Base-by-base conservation (phyloP, 2,113 vertebrate genomes). In the Paramormyrops kingsleyae region DNA sequence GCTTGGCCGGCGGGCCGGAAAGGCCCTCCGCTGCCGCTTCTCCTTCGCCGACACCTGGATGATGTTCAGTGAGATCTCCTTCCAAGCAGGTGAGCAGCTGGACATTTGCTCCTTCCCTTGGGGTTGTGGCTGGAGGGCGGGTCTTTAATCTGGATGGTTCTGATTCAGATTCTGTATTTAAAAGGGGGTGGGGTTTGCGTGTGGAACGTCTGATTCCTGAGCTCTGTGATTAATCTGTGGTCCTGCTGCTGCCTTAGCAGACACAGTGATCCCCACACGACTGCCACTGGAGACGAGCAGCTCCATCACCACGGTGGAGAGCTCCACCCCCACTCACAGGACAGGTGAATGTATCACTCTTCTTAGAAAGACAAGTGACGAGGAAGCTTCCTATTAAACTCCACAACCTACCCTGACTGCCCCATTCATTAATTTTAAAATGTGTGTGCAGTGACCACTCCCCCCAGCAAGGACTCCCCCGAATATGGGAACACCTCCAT, bases 11-110 rank as follows among this genome's bases (percentile, higher is more conserved):
- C 95, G 95, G 0, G 87, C 96, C 0, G 97, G 96, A 44, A 96
- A 95, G 47, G 96, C 96, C 12, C 92, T 98, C 1, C 96, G 96
- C 49, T 98, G 97, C 93, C 96, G 92, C 86, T 98, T 98, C 91
- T 90, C 90, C 95, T 98, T 98, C 0, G 97, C 97, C 0, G 97
- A 98, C 83, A 92, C 95, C 27, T 98, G 97, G 97, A 97, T 98
- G 97, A 96, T 98, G 97, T 97, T 98, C 95, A 98, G 97, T 0
- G 97, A 98, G 92, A 96, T 98, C 66, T 97, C 96, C 93, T 98
- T 98, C 93, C 97, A 97, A 93, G 98, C 97, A 0, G 97, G 97
- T 97, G 91, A 10, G 83, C 44, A 39, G 91, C 80, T 89, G 2
- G 15, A 15, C 62, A 70, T 59, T 12, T 24, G 13, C 52, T 42